Base-by-base conservation (phyloP, 2,888 invertebrate species). In the Zygogramma bicolorata region DNA sequence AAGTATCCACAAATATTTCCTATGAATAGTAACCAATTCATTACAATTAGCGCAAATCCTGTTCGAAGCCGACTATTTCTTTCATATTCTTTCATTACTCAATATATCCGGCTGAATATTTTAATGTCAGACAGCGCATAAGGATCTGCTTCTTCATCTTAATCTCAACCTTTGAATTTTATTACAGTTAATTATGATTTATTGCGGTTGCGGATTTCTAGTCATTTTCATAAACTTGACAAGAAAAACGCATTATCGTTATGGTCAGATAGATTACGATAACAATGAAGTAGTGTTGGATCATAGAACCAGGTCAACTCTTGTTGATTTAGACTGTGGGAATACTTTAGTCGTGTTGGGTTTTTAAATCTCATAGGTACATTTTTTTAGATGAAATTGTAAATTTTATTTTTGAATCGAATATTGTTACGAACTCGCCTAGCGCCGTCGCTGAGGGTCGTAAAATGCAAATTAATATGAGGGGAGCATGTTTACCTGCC, bases 51-150 rank as follows among this genome's bases (percentile, higher is more conserved):
- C 15, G 22, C 29, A 34, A 68, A 62, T 68, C 68, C 62, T 62
- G 68, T 62, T 68, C 34, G 18, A 63, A 31, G 62, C 18, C 22
- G n/a, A 38, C n/a, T 15, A 27, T 13, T 13, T 15, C 42, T 58
- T 27, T 18, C 18, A 20, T 70, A 42, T 31, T 69, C 58, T 58
- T 31, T 57, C 42, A 3, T 29, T 58, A 63, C 57, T 42, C 58
- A 58, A 42, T 58, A 53, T 31, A 70, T 70, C 70, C 70, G 65
- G 59, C 53, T 65, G 10, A 69, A 40, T 27, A 13, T 31, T 38
- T 74, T 68, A 74, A 74, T 74, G 73, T 70, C 73, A 74, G 34
- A 70, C 65, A 60, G 34, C 70, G 49, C 38, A 65, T 65, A 65
- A 60, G 65, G 61, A 65, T 70, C 20, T 53, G 70, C 34, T 61